Evolutionary conservation across 2,113 vertebrate species (phyloP).

Genomic region (Syngnathus floridae): DNA sequence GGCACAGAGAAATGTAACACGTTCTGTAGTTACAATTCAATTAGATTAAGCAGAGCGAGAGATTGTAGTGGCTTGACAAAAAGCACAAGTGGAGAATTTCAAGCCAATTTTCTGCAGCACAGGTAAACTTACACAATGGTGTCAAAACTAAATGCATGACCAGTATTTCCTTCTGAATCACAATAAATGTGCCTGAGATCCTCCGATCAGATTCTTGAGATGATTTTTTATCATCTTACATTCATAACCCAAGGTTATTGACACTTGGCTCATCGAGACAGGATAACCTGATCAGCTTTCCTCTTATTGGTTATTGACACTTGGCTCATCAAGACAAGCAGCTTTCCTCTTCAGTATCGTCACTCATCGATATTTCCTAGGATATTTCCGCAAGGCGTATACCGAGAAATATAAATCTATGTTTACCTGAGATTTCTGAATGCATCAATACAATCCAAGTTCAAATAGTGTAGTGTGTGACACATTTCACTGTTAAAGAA

Average conservation of each 20-base stretch:
- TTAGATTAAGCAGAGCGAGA: background rate
- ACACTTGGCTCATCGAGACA: background rate
- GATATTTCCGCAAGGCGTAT: background rate
- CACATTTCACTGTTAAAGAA: background rate
- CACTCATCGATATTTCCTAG: background rate
- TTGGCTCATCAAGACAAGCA: background rate
- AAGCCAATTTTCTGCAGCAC: background rate
- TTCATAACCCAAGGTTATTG: background rate
- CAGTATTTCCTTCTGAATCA: too few species aligned
- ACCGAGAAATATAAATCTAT: background rate
- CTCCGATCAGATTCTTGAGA: too few species aligned
- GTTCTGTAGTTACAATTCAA: slow-evolving; percentile 15
- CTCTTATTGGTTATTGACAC: background rate
- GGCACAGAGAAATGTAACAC: slow-evolving; percentile 33
- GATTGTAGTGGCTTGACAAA: background rate
- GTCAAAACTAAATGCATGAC: too few species aligned
- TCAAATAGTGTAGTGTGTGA: background rate
- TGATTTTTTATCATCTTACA: background rate
- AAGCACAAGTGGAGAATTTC: background rate
- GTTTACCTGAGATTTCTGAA: background rate
- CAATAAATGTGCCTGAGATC: too few species aligned
- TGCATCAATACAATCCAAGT: background rate
- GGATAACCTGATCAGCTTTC: too few species aligned
- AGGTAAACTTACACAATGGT: background rate
- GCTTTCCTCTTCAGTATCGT: slow-evolving; percentile 4